Percentiles rank a stretch among this genome's conserved stretches.
These are phyloP conservation scores for Callopanchax toddi DNA, from an alignment of 2,113 vertebrate species.

Conservation along the genomic window DNA sequence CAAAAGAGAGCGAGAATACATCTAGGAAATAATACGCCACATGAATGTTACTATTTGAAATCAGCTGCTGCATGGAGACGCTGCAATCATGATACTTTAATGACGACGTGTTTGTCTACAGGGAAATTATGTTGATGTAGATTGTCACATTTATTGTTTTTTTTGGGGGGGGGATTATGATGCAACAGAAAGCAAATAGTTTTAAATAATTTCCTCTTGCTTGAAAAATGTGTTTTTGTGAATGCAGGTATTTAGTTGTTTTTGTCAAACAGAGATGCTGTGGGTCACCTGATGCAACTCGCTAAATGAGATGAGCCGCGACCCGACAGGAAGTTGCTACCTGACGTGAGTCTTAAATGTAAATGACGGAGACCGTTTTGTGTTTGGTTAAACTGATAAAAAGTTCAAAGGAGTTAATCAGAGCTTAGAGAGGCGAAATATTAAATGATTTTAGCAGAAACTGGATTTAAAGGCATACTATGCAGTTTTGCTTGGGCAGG, in stretches of 20 bases:
- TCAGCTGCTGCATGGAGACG: constrained; percentile 18
- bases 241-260: constrained; percentile 6
- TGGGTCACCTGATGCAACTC: background rate
- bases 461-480: too few relatives aligned
- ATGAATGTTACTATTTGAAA: constrained; percentile 37
- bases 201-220: background rate
- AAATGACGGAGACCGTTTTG: too few relatives aligned
- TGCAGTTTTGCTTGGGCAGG: too few relatives aligned
- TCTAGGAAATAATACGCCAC: constrained; percentile 48
- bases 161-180: too few relatives aligned
- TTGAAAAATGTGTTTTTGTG: constrained; percentile 1
- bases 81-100: constrained; percentile 22
- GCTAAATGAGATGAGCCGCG: background rate
- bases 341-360: background rate
- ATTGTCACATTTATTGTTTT: background rate
- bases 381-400: too few relatives aligned
- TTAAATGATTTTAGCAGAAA: too few relatives aligned
- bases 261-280: background rate
- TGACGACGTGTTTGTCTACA: constrained; percentile 35
- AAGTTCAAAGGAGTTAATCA: too few relatives aligned
- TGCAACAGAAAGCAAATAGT: constrained; percentile 8
- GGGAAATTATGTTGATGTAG: constrained; percentile 13
- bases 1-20: constrained; percentile 44
- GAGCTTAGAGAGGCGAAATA: too few relatives aligned
- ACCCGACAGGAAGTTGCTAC: background rate